Percentiles rank a stretch among this genome's conserved stretches.
phyloP scores from a whole-genome alignment of 2,888 invertebrate species.

The Lasius fuliginosus region DNA sequence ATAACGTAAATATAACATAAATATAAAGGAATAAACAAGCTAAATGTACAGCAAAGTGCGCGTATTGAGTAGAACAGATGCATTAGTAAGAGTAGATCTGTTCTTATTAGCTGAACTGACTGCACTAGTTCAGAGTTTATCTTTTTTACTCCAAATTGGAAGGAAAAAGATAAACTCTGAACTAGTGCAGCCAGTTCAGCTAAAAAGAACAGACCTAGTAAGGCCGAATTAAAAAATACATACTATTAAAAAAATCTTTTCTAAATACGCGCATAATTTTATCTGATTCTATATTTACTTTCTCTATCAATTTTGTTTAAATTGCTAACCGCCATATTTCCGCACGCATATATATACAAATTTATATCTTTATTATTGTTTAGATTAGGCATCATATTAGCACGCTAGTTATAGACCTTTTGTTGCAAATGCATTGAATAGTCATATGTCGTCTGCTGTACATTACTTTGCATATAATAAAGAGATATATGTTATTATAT shows the following conservation, averaged over 20 bases:
- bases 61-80: conserved; percentile 25
- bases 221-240: background rate
- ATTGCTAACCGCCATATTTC: background rate
- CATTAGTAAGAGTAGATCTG: conserved; percentile 6
- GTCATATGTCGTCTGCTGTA: background rate
- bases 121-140: no score
- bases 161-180: no score
- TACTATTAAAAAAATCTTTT: conserved; percentile 8
- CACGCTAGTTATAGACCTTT: background rate
- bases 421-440: background rate
- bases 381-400: background rate
- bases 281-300: background rate
- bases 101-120: no score
- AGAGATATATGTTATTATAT: background rate
- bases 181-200: no score
- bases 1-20: conserved; percentile 30
- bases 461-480: background rate
- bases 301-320: conserved; percentile 2
- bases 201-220: no score
- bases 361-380: background rate
- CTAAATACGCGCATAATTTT: background rate
- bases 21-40: conserved; percentile 26
- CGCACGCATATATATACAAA: background rate
- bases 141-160: no score
- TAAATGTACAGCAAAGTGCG: conserved; percentile 33